These are phyloP conservation scores for Amblyopsis rosae DNA, from an alignment of 2,113 vertebrate species.

Conservation along the genomic window DNA sequence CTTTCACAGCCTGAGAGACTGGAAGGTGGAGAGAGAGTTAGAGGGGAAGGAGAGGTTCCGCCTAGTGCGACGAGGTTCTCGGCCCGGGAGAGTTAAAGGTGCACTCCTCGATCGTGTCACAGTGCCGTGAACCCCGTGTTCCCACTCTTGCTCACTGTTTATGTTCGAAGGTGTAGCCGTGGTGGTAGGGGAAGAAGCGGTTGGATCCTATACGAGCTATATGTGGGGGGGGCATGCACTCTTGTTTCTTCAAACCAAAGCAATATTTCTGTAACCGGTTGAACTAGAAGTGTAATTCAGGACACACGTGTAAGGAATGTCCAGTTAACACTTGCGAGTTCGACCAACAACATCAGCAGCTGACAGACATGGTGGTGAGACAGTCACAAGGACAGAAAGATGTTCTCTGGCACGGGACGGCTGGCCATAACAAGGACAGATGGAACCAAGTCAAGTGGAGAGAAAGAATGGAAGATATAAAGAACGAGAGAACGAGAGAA, in stretches of 20 bases:
- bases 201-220: too few species aligned
- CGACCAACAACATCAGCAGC: conserved; percentile 46
- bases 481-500: conserved; percentile 39
- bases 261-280: too few species aligned
- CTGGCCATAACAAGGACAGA: background rate
- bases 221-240: too few species aligned
- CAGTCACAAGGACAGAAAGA: conserved; percentile 48
- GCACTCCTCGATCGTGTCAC: too few species aligned
- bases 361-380: conserved; percentile 48
- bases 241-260: too few species aligned
- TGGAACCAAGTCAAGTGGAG: background rate
- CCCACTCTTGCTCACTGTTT: too few species aligned
- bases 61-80: conserved; percentile 68
- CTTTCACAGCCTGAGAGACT: conserved; percentile 41
- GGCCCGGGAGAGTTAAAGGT: conserved; percentile 52
- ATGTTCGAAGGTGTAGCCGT: too few species aligned
- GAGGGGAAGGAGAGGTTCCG: conserved; percentile 44
- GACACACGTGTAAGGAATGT: too few species aligned
- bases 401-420: conserved; percentile 33
- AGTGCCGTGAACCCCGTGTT: too few species aligned
- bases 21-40: conserved; percentile 57
- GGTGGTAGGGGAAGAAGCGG: too few species aligned
- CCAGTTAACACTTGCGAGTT: conserved; percentile 19
- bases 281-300: too few species aligned
- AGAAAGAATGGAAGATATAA: conserved; percentile 2